Percentiles rank a stretch among this genome's conserved stretches.
Conservation (phyloP, 2,888 invertebrate genomes). For the Watsonalla cultraria region DNA sequence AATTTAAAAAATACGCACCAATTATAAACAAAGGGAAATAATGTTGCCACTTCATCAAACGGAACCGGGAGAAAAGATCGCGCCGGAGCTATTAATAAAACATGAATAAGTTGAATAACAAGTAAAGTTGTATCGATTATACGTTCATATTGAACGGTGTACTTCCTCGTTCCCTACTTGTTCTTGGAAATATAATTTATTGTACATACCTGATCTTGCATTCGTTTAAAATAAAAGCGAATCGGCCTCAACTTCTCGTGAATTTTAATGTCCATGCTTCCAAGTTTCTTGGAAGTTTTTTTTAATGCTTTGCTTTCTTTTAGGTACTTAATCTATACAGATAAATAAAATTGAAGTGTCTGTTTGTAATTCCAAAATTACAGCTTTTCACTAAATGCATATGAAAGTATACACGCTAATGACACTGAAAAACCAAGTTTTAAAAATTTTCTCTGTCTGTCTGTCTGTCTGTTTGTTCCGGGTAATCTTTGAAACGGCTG, state of each 20-base stretch:
- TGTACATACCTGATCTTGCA: slow-evolving; percentile 21
- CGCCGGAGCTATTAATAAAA: background rate
- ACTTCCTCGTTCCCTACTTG: background rate
- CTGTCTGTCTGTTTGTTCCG: too few relatives aligned
- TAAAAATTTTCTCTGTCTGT: too few relatives aligned
- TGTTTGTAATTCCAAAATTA: too few relatives aligned
- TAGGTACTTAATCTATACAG: too few relatives aligned
- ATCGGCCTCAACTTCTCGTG: slow-evolving; percentile 19
- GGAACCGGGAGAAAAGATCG: background rate
- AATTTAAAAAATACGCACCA: too few relatives aligned
- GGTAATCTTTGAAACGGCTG: too few relatives aligned
- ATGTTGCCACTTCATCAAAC: slow-evolving; percentile 8
- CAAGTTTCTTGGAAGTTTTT: slow-evolving; percentile 1
- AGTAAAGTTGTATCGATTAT: background rate
- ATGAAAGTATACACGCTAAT: too few relatives aligned
- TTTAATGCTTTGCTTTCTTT: background rate
- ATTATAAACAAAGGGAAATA: too few relatives aligned
- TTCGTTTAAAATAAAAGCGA: slow-evolving; percentile 22
- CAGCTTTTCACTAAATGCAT: too few relatives aligned
- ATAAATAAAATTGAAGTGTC: too few relatives aligned
- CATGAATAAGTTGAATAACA: background rate
- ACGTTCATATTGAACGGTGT: background rate
- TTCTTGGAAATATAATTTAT: slow-evolving; percentile 18
- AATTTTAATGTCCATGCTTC: slow-evolving; percentile 32
- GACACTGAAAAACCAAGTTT: too few relatives aligned